Evolutionary conservation across 2,888 invertebrate genomes (phyloP).

Genomic region (Sinopyrophorus schimmeli): DNA sequence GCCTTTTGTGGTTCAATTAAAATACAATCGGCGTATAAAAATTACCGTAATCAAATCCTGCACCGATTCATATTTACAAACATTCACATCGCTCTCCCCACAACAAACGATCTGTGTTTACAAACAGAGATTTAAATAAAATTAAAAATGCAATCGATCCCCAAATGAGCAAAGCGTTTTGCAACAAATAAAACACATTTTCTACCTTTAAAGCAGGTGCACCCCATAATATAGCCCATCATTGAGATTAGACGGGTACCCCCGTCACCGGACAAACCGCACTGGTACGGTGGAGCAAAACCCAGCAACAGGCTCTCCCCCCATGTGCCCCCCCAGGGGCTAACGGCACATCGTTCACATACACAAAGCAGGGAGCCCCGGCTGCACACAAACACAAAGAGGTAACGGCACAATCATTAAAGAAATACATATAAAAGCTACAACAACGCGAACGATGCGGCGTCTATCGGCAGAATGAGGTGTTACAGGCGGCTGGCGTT

Average conservation of each 20-base stretch:
- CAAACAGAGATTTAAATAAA: no score
- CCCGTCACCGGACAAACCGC: constrained; percentile 39
- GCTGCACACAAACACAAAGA: constrained; percentile 31
- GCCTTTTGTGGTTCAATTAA: no score
- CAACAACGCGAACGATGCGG: constrained; percentile 35
- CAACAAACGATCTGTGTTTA: no score
- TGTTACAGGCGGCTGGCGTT: constrained; percentile 51
- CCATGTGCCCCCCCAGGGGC: constrained; percentile 37
- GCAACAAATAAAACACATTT: constrained; percentile 8
- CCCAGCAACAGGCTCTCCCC: constrained; percentile 41
- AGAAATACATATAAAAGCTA: constrained; percentile 26
- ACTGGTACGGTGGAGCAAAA: constrained; percentile 34
- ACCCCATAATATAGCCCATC: constrained; percentile 95
- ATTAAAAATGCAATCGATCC: no score
- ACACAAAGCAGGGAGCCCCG: constrained; percentile 29
- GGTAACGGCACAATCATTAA: constrained; percentile 25
- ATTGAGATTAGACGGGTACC: constrained; percentile 58
- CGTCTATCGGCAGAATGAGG: constrained; percentile 53
- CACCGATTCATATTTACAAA: no score
- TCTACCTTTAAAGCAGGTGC: constrained; percentile 87
- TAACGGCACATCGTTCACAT: constrained; percentile 35
- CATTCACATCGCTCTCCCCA: no score
- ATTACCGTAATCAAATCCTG: no score
- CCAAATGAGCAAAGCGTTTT: no score
- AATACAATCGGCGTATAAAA: no score